Conservation (phyloP, 1,140 invertebrate genomes). For the Holcopasites calliopsidis region DNA sequence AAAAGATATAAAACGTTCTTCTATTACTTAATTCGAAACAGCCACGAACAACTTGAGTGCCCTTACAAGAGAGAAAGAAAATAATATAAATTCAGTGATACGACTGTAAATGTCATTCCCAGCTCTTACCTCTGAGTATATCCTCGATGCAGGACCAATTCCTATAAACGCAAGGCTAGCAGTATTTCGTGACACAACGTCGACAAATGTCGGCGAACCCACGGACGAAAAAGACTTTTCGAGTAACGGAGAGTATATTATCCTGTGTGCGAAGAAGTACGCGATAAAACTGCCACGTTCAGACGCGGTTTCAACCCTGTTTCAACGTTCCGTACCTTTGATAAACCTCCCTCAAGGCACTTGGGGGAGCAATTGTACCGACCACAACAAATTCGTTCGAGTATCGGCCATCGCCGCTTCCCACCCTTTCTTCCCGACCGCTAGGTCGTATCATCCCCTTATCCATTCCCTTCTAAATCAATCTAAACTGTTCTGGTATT, state of each 20-base stretch:
- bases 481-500: constrained; percentile 67
- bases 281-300: constrained; percentile 28
- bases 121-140: too few relatives aligned
- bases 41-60: too few relatives aligned
- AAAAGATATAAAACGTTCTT: too few relatives aligned
- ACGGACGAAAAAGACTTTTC: background rate
- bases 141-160: background rate
- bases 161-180: background rate
- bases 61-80: too few relatives aligned
- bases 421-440: background rate
- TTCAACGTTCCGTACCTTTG: constrained; percentile 24
- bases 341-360: constrained; percentile 50
- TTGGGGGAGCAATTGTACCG: constrained; percentile 53
- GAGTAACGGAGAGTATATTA: constrained; percentile 21
- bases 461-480: constrained; percentile 28
- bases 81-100: too few relatives aligned
- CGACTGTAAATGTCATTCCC: too few relatives aligned
- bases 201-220: background rate
- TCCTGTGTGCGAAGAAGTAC: background rate
- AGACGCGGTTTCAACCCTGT: constrained; percentile 43
- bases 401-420: constrained; percentile 9
- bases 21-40: too few relatives aligned
- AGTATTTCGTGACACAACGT: background rate
- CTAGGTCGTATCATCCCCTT: background rate
- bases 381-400: constrained; percentile 49